Conservation (phyloP, 2,797 vertebrate genomes). For the Dendrocincla tyrannina region DNA sequence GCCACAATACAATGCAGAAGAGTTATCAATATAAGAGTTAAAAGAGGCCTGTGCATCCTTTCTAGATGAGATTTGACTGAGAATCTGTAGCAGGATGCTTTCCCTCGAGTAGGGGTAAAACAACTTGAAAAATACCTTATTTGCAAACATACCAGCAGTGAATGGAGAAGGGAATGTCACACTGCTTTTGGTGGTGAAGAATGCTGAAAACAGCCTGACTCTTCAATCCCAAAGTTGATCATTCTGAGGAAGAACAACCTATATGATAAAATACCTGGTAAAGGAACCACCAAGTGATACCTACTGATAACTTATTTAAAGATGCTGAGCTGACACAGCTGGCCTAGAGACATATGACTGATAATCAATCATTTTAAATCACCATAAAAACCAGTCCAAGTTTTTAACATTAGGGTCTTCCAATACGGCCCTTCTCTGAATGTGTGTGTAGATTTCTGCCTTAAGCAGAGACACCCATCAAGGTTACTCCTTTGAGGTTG, state of each 20-base stretch:
- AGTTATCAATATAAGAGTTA: background rate
- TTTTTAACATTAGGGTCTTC: background rate
- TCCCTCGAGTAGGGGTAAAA: background rate
- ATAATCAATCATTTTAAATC: background rate
- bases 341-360: background rate
- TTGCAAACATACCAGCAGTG: background rate
- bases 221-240: background rate
- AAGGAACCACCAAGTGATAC: background rate
- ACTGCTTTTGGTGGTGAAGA: background rate
- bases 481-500: background rate
- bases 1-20: background rate
- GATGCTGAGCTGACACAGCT: background rate
- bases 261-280: background rate
- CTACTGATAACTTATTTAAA: background rate
- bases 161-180: background rate
- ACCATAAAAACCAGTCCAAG: background rate
- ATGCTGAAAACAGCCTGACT: background rate
- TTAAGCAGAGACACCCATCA: background rate
- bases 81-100: background rate
- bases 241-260: background rate
- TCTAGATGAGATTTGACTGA: background rate
- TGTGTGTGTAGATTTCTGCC: background rate
- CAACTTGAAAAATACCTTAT: accelerated
- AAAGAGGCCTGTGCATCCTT: background rate
- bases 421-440: background rate